These are phyloP conservation scores for Oophaga sylvatica DNA, from an alignment of 2,797 vertebrate genomes.

Conservation along the genomic window DNA sequence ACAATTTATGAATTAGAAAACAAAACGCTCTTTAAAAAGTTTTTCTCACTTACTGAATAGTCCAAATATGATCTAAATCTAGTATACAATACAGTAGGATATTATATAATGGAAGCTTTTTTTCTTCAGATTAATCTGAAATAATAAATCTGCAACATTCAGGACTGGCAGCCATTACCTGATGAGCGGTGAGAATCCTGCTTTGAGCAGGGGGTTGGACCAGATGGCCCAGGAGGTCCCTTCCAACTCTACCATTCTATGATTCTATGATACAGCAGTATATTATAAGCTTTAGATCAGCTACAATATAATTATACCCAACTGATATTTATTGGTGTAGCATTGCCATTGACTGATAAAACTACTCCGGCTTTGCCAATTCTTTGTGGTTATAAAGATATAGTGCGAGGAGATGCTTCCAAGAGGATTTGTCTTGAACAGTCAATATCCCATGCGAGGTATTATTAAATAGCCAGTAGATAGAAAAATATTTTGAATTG, in stretches of 20 bases:
- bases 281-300: not conserved
- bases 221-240: too few species aligned
- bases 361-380: not conserved
- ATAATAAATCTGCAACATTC: not conserved
- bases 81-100: not conserved
- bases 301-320: slow-evolving; percentile 17
- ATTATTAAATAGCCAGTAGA: slow-evolving; percentile 1
- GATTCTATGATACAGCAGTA: not conserved
- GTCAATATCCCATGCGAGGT: slow-evolving; percentile 22
- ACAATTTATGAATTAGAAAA: too few species aligned
- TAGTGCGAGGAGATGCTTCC: slow-evolving; percentile 35
- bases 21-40: too few species aligned
- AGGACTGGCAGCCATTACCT: not conserved
- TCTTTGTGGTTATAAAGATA: not conserved
- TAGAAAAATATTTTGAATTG: too few species aligned
- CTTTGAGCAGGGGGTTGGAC: too few species aligned
- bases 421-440: slow-evolving; percentile 31
- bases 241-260: too few species aligned
- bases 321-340: not conserved
- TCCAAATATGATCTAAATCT: too few species aligned
- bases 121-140: not conserved
- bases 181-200: not conserved
- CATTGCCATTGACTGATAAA: slow-evolving; percentile 43
- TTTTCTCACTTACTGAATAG: too few species aligned
- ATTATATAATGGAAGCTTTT: not conserved